Evolutionary conservation across 2,797 vertebrate genomes (phyloP).

Genomic region (Anolis apletophallus): DNA sequence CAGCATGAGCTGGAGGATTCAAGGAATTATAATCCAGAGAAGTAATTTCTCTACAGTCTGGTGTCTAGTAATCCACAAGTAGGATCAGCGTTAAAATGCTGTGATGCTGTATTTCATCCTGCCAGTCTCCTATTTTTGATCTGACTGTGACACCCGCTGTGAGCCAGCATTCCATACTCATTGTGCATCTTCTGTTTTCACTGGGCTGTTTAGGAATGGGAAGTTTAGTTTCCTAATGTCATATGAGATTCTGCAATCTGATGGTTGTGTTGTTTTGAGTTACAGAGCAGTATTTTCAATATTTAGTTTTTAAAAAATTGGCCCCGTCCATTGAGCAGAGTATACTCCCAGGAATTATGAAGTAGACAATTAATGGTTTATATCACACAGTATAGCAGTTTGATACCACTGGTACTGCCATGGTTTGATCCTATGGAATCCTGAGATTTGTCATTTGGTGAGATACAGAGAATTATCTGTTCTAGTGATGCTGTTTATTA

Average conservation of each 20-base stretch:
- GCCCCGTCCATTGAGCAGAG: background rate
- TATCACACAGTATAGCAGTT: no score
- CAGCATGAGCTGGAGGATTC: no score
- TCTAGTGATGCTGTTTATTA: no score
- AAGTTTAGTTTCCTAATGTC: background rate
- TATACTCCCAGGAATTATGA: background rate
- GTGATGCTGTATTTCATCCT: background rate
- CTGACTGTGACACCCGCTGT: background rate
- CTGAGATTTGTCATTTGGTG: no score
- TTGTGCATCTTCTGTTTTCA: background rate
- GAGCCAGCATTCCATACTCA: background rate
- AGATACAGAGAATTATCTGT: no score
- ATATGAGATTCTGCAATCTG: background rate
- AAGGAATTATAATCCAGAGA: no score
- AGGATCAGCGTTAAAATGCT: no score
- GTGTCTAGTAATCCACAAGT: no score
- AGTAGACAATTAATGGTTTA: no score
- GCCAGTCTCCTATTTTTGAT: background rate
- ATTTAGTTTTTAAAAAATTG: background rate
- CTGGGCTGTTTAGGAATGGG: background rate
- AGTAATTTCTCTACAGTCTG: no score
- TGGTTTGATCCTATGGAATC: no score
- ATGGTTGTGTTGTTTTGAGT: background rate
- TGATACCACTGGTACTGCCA: no score
- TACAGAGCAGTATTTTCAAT: background rate